Percentiles rank a stretch among this genome's conserved stretches.
phyloP scores from a whole-genome alignment of 2,797 vertebrate genomes.

The Coilia nasus region DNA sequence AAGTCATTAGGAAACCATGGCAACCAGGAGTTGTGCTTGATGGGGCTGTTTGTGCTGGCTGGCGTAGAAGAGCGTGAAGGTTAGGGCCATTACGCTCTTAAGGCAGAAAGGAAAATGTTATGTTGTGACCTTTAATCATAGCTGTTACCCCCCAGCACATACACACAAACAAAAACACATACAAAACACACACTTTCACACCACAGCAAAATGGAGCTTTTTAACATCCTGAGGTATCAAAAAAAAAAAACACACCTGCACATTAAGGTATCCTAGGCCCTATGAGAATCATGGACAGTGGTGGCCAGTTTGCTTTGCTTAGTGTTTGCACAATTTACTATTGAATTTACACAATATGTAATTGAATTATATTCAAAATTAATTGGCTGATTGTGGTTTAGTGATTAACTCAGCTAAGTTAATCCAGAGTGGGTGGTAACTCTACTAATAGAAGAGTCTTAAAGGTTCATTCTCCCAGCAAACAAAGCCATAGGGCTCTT shows the following conservation, averaged over 20 bases:
- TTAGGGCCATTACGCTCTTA: neutral
- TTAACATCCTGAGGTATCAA: neutral
- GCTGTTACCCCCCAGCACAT: neutral
- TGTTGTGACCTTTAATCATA: constrained; percentile 5
- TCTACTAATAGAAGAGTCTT: too few relatives aligned
- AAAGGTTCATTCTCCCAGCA: too few relatives aligned
- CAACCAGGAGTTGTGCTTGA: constrained; percentile 8
- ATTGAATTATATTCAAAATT: constrained; percentile 4
- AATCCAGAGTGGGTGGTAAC: too few relatives aligned
- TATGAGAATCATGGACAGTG: neutral
- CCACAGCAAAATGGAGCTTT: neutral
- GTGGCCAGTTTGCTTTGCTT: neutral
- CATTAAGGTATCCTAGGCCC: too few relatives aligned
- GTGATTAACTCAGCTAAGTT: too few relatives aligned
- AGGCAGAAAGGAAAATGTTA: constrained; percentile 25
- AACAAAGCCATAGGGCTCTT: too few relatives aligned
- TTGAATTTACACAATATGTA: too few relatives aligned
- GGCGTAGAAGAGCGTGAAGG: neutral
- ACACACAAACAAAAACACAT: too few relatives aligned
- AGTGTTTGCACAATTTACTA: neutral
- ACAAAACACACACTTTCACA: neutral
- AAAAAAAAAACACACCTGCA: too few relatives aligned
- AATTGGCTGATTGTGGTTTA: too few relatives aligned
- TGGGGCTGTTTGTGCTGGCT: neutral
- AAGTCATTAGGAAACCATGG: constrained; percentile 15